These are phyloP conservation scores for Mycogona germanica DNA, from an alignment of 2,888 invertebrate species.

Conservation along the genomic window DNA sequence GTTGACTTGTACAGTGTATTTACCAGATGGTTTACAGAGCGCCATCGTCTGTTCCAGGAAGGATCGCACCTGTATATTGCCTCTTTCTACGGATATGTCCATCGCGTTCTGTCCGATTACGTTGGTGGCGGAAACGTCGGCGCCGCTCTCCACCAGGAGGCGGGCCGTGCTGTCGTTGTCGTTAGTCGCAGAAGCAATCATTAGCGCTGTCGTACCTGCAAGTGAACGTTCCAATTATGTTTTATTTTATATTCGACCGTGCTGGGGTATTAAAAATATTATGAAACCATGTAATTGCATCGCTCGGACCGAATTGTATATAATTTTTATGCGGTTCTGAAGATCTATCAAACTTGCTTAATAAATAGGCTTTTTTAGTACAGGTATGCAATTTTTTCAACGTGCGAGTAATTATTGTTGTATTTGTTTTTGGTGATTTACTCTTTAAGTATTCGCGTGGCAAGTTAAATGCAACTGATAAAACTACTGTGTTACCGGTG, in stretches of 20 bases:
- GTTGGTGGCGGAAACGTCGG: conserved; percentile 33
- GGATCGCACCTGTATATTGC: conserved; percentile 30
- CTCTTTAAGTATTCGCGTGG: not conserved
- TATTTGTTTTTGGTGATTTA: too few relatives aligned
- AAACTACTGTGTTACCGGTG: conserved; percentile 30
- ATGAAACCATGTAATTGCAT: too few relatives aligned
- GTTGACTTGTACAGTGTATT: too few relatives aligned
- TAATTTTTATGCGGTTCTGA: too few relatives aligned
- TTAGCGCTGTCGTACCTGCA: conserved; percentile 33
- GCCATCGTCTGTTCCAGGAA: conserved; percentile 32
- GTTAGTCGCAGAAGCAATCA: conserved; percentile 35
- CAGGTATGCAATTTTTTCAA: too few relatives aligned
- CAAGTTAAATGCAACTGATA: not conserved
- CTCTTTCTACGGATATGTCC: conserved; percentile 31
- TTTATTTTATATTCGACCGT: too few relatives aligned
- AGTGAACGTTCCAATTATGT: too few relatives aligned
- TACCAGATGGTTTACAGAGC: not conserved
- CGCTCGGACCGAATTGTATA: too few relatives aligned
- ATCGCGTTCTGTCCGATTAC: conserved; percentile 34
- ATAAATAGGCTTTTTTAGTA: too few relatives aligned
- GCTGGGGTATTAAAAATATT: too few relatives aligned
- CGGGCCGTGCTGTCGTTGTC: conserved; percentile 36
- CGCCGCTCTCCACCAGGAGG: conserved; percentile 34
- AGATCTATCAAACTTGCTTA: too few relatives aligned
- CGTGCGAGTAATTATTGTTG: too few relatives aligned